Conservation (phyloP, 2,888 invertebrate genomes). For the Andrena trimmerana region DNA sequence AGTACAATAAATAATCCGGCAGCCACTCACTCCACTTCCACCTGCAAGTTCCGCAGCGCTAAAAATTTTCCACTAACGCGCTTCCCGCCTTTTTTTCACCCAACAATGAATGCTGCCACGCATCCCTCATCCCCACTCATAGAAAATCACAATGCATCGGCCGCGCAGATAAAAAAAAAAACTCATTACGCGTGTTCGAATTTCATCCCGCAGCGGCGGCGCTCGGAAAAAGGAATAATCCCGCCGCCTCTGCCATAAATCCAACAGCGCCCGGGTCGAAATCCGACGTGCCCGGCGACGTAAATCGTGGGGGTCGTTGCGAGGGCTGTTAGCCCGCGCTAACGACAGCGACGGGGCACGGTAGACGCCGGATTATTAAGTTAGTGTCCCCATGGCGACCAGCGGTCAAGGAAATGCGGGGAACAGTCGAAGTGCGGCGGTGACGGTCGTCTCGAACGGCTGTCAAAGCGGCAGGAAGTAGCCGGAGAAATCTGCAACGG, state of each 20-base stretch:
- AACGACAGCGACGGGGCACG: not conserved
- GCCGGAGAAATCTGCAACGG: not conserved
- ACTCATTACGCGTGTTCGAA: no score
- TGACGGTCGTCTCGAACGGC: conserved; percentile 40
- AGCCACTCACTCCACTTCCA: no score
- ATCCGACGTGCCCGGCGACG: not conserved
- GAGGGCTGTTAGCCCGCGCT: conserved; percentile 5
- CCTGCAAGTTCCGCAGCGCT: no score
- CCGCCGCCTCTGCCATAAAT: not conserved
- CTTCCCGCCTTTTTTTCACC: no score
- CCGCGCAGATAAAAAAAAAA: no score
- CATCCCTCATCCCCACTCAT: no score
- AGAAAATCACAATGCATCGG: no score
- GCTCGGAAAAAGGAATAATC: no score
- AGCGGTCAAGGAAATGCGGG: conserved; percentile 68
- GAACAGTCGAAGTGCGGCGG: conserved; percentile 68
- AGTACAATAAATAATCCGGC: no score
- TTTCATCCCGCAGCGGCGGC: no score
- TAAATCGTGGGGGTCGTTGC: conserved; percentile 21
- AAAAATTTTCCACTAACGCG: no score
- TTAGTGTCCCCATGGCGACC: conserved; percentile 79
- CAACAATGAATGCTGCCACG: no score
- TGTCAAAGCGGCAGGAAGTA: conserved; percentile 28
- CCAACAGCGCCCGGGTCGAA: not conserved
- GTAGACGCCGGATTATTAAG: conserved; percentile 73